Evolutionary conservation across 2,888 invertebrate species (phyloP).

Genomic region (Eristalis tenax): DNA sequence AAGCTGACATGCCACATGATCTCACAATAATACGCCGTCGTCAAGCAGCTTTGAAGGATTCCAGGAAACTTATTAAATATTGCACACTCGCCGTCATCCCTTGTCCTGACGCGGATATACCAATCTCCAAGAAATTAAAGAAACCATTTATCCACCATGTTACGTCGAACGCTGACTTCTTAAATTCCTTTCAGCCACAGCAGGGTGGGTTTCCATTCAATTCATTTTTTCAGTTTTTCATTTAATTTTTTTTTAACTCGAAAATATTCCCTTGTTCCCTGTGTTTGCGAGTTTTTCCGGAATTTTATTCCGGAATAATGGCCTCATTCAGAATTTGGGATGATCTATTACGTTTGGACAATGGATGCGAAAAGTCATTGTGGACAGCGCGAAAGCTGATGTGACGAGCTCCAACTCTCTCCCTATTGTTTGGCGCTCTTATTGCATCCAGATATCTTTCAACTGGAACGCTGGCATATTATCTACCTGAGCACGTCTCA

Average conservation of each 20-base stretch:
- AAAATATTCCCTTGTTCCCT: background rate
- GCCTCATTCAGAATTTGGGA: conserved; percentile 50
- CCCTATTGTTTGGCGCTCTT: background rate
- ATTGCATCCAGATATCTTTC: background rate
- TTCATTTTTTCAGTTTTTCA: no score
- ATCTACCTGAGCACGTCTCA: conserved; percentile 19
- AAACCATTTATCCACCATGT: conserved; percentile 2
- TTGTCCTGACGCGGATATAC: conserved; percentile 44
- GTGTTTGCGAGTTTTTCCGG: background rate
- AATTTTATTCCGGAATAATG: conserved; percentile 29
- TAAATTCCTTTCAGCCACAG: conserved; percentile 17
- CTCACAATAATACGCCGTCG: conserved; percentile 34
- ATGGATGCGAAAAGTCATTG: conserved; percentile 45
- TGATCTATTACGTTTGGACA: conserved; percentile 55
- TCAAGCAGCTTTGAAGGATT: conserved; percentile 10
- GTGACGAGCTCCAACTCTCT: background rate
- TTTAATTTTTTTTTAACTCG: no score
- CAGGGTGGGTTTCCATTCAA: background rate
- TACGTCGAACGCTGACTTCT: conserved; percentile 5
- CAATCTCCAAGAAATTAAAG: conserved; percentile 51
- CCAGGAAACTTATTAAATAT: conserved; percentile 51
- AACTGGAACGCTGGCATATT: background rate
- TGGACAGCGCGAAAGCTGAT: conserved; percentile 9
- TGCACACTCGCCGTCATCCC: conserved; percentile 25
- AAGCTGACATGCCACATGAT: conserved; percentile 68